A percentile compares a stretch with the other conserved stretches of the same genome.
phyloP scores from a whole-genome alignment of 2,888 invertebrate genomes.

The Alloplasta piceator region DNA sequence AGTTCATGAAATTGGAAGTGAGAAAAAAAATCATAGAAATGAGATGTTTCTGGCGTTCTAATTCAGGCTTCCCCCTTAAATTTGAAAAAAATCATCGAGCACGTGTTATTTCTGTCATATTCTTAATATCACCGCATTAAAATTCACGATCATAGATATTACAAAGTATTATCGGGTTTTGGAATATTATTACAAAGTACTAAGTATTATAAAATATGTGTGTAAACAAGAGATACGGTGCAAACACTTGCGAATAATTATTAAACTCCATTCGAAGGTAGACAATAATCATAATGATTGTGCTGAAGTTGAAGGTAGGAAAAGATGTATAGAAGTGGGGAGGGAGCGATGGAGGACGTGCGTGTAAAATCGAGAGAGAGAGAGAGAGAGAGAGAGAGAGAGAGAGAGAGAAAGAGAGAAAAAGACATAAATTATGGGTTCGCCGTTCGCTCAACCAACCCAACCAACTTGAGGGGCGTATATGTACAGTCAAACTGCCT shows the following conservation, averaged over 20 bases:
- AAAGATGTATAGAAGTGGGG: constrained; percentile 31
- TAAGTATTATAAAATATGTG: background rate
- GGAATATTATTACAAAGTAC: constrained; percentile 4
- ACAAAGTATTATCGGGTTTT: background rate
- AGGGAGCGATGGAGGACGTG: constrained; percentile 70
- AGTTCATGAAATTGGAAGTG: too few relatives aligned
- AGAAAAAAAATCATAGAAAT: too few relatives aligned
- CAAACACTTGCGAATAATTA: constrained; percentile 75
- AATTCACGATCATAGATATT: background rate
- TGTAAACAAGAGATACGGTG: constrained; percentile 38
- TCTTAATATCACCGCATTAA: too few relatives aligned
- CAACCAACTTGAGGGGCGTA: constrained; percentile 58
- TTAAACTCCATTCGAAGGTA: constrained; percentile 79
- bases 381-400: constrained; percentile 65
- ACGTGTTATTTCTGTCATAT: too few relatives aligned
- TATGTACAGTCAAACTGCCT: background rate
- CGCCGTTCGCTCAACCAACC: constrained; percentile 75
- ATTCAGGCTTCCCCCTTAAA: too few relatives aligned
- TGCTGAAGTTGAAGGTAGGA: constrained; percentile 77
- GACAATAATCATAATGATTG: constrained; percentile 82
- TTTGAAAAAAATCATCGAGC: too few relatives aligned
- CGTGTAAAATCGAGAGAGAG: constrained; percentile 32
- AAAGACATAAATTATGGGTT: constrained; percentile 82
- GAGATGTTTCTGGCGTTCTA: too few relatives aligned
- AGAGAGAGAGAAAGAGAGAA: constrained; percentile 64